Conservation (phyloP, 2,888 invertebrate genomes). For the Allolobophora icterica region DNA sequence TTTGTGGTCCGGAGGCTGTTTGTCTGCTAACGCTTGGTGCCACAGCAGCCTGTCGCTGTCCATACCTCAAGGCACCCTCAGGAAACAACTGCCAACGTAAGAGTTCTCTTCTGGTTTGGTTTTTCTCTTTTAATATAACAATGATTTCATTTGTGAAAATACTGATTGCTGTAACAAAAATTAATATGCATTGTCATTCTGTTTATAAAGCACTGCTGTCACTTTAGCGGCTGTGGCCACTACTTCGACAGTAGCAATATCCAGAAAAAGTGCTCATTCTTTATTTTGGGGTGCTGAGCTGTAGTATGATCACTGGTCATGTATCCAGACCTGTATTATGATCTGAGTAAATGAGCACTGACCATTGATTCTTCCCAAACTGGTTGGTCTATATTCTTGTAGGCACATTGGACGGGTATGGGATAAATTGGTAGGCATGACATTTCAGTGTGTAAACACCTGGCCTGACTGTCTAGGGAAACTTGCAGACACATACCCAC, state of each 20-base stretch:
- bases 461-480: no score
- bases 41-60: constrained; percentile 79
- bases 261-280: neutral
- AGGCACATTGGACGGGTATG: neutral
- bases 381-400: neutral
- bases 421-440: neutral
- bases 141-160: neutral
- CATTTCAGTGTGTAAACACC: neutral
- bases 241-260: neutral
- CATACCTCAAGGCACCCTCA: constrained; percentile 82
- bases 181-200: neutral
- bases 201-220: no score
- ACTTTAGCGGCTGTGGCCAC: no score
- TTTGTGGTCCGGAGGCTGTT: constrained; percentile 77
- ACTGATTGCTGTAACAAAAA: neutral
- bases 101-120: constrained; percentile 51
- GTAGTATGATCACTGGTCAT: neutral
- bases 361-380: no score
- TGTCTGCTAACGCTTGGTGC: constrained; percentile 76
- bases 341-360: no score
- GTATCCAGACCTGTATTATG: neutral
- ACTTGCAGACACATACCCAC: no score
- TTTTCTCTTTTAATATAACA: neutral
- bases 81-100: constrained; percentile 75
- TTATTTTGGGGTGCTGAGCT: neutral